These are phyloP conservation scores for Liopterus haemorrhoidalis DNA, from an alignment of 2,888 invertebrate species.

Conservation along the genomic window DNA sequence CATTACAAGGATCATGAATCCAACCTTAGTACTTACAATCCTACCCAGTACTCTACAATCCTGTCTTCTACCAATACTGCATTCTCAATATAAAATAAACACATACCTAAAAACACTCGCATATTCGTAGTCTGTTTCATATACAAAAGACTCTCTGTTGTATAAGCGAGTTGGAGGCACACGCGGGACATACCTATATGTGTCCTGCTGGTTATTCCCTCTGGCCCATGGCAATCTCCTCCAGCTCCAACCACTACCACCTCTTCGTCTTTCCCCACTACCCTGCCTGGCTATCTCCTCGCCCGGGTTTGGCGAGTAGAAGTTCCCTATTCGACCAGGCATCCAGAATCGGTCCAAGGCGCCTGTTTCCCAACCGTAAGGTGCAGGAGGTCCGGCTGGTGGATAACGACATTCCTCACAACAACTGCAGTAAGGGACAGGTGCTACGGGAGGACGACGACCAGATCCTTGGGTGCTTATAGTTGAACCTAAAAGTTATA, in stretches of 20 bases:
- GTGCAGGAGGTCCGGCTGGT: constrained; percentile 49
- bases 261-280: constrained; percentile 35
- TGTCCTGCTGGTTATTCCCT: constrained; percentile 47
- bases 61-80: too few relatives aligned
- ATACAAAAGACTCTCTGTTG: too few relatives aligned
- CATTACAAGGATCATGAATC: too few relatives aligned
- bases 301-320: constrained; percentile 80
- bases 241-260: constrained; percentile 59
- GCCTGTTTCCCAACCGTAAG: constrained; percentile 55
- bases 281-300: constrained; percentile 42
- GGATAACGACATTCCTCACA: constrained; percentile 65
- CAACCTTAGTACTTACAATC: too few relatives aligned
- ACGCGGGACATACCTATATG: too few relatives aligned
- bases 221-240: constrained; percentile 67
- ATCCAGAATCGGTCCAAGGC: constrained; percentile 52
- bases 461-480: constrained; percentile 43
- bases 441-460: constrained; percentile 46
- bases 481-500: constrained; percentile 35
- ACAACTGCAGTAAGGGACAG: constrained; percentile 55
- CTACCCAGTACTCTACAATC: too few relatives aligned
- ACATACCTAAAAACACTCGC: too few relatives aligned
- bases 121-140: too few relatives aligned
- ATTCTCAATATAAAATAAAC: too few relatives aligned
- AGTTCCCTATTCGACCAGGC: constrained; percentile 66
- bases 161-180: too few relatives aligned